These are phyloP conservation scores for Tuberolachnus salignus DNA, from an alignment of 2,888 invertebrate species.

Conservation along the genomic window DNA sequence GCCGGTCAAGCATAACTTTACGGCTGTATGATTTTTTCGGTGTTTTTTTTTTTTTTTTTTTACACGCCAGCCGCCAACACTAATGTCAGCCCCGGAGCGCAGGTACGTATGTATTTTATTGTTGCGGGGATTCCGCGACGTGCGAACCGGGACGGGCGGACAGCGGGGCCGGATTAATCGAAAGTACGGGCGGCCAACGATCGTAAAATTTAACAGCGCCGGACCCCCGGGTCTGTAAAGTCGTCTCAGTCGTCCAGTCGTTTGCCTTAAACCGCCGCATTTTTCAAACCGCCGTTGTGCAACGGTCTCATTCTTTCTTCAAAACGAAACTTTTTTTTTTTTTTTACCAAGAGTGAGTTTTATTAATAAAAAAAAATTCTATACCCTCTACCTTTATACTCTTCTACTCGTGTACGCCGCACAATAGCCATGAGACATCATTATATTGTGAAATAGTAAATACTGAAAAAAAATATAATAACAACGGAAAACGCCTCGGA, in stretches of 20 bases:
- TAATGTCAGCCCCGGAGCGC: no score
- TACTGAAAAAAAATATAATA: constrained; percentile 11
- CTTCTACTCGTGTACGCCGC: neutral
- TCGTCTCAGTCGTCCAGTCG: no score
- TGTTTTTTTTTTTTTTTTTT: no score
- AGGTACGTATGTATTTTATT: no score
- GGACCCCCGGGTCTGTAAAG: no score
- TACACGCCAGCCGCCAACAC: no score
- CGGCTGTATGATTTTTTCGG: no score
- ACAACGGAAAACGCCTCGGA: neutral
- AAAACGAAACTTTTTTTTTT: constrained; percentile 1
- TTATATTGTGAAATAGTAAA: constrained; percentile 29
- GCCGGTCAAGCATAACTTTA: no score
- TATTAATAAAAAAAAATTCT: neutral
- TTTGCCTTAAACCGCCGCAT: neutral
- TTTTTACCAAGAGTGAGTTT: neutral
- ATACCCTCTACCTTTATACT: neutral
- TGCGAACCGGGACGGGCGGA: neutral
- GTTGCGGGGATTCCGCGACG: neutral
- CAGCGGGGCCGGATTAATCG: constrained; percentile 3
- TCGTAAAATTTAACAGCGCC: neutral
- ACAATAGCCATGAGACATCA: constrained; percentile 22
- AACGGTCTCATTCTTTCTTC: neutral
- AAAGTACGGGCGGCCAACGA: neutral
- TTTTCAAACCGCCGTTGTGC: neutral